Percentiles rank a stretch among this genome's conserved stretches.
Evolutionary conservation across 2,888 invertebrate species (phyloP).

Genomic region (Phengaris arion): DNA sequence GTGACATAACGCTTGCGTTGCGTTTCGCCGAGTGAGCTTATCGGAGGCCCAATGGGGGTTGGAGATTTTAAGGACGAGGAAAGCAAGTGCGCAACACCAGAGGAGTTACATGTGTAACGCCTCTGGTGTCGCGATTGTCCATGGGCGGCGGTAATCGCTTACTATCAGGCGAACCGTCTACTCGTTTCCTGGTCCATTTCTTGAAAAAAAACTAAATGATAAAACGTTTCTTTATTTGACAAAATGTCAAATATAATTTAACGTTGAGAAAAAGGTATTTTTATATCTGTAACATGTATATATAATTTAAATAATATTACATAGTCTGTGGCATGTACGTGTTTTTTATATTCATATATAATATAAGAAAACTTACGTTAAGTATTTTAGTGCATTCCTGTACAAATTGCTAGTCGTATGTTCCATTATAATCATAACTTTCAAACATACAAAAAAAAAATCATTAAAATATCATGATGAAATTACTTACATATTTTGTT

Average conservation of each 20-base stretch:
- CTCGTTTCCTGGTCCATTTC: no score
- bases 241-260: constrained; percentile 33
- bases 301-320: no score
- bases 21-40: no score
- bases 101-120: no score
- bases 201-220: no score
- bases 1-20: no score
- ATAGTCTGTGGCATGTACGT: background rate
- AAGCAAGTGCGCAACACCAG: no score
- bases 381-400: constrained; percentile 21
- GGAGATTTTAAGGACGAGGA: no score
- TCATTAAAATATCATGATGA: background rate
- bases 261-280: constrained; percentile 30
- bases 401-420: constrained; percentile 12
- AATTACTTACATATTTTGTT: background rate
- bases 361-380: background rate
- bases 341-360: background rate
- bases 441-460: background rate
- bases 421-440: background rate
- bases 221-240: constrained; percentile 34
- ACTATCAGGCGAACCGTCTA: no score
- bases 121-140: no score
- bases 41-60: no score
- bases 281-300: background rate
- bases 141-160: no score